Evolutionary conservation across 2,888 invertebrate genomes (phyloP).

Genomic region (Hemaris fuciformis): DNA sequence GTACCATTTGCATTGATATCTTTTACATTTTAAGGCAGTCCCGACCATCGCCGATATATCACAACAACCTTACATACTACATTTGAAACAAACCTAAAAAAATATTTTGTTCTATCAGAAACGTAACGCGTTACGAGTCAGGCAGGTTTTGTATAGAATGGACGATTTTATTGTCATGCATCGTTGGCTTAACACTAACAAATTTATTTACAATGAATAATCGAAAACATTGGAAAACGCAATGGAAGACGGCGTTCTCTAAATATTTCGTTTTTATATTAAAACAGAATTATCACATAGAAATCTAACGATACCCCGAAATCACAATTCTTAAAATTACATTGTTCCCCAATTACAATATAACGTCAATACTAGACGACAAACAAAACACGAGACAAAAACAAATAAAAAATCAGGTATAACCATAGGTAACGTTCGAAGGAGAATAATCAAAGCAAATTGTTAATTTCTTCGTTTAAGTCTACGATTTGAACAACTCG

Average conservation of each 20-base stretch:
- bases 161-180: constrained; percentile 69
- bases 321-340: constrained; percentile 77
- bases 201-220: constrained; percentile 52
- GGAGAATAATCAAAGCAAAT: constrained; percentile 70
- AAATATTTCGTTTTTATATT: constrained; percentile 50
- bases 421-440: constrained; percentile 76
- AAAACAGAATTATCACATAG: constrained; percentile 75
- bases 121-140: constrained; percentile 46
- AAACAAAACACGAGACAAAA: constrained; percentile 63
- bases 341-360: constrained; percentile 76
- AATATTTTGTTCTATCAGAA: constrained; percentile 57
- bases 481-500: constrained; percentile 74
- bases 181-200: constrained; percentile 51
- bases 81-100: constrained; percentile 36
- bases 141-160: constrained; percentile 39
- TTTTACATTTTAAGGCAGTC: constrained; percentile 50
- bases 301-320: constrained; percentile 71
- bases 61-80: constrained; percentile 58
- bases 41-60: constrained; percentile 53
- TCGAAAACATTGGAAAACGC: constrained; percentile 56
- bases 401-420: constrained; percentile 71
- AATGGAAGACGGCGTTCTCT: constrained; percentile 73
- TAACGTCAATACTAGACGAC: constrained; percentile 59
- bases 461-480: constrained; percentile 57
- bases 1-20: constrained; percentile 50